Percentiles rank a stretch among this genome's conserved stretches.
These are phyloP conservation scores for Poecile atricapillus DNA, from an alignment of 2,113 vertebrate genomes.

Conservation along the genomic window DNA sequence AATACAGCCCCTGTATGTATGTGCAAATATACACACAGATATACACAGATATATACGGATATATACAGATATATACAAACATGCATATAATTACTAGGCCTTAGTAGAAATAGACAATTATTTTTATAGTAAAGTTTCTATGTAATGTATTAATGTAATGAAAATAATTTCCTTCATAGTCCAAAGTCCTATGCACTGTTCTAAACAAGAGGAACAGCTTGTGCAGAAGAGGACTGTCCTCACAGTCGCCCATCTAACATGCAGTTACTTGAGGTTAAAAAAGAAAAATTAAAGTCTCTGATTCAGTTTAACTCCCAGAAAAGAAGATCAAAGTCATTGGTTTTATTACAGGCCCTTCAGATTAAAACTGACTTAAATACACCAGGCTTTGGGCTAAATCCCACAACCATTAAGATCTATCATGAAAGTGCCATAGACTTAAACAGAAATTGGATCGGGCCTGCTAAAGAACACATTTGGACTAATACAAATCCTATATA, in stretches of 20 bases:
- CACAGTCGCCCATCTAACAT: background rate
- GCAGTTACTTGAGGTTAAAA: background rate
- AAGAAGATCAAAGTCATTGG: slow-evolving; percentile 4
- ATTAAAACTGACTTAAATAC: slow-evolving; percentile 29
- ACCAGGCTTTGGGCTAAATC: slow-evolving; percentile 23
- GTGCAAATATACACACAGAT: background rate
- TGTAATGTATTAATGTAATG: background rate
- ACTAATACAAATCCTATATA: slow-evolving; percentile 25
- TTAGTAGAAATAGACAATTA: background rate
- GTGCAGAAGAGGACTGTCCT: background rate
- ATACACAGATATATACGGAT: background rate
- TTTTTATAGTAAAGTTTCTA: background rate
- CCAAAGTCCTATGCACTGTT: background rate
- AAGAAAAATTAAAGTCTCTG: slow-evolving; percentile 1
- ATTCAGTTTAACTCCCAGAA: background rate
- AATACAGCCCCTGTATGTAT: background rate
- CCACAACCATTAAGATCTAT: background rate
- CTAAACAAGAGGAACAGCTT: background rate
- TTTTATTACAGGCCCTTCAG: slow-evolving; percentile 19
- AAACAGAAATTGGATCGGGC: background rate
- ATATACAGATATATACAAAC: background rate
- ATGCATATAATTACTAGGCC: background rate
- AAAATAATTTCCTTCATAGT: background rate
- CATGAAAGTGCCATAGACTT: background rate
- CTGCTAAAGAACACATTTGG: background rate